These are phyloP conservation scores for Gobio gobio DNA, from an alignment of 2,113 vertebrate species.

Conservation along the genomic window DNA sequence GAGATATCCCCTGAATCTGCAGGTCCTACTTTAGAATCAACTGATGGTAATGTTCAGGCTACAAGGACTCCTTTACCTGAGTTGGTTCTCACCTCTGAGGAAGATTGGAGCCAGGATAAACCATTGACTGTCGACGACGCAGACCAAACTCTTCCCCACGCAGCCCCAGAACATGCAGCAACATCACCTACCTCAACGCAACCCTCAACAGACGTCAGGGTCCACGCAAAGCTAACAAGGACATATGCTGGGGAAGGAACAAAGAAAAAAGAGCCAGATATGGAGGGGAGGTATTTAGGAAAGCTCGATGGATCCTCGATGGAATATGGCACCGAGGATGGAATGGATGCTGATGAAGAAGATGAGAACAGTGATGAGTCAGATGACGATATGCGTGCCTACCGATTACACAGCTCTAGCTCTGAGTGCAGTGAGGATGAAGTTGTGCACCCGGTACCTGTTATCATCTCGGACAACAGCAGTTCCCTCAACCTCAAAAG, in stretches of 20 bases:
- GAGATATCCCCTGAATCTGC: constrained; percentile 42
- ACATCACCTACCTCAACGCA: constrained; percentile 40
- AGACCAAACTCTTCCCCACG: constrained; percentile 6
- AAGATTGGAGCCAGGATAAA: constrained; percentile 45
- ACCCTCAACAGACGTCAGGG: constrained; percentile 46
- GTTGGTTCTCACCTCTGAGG: constrained; percentile 42
- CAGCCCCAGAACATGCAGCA: constrained; percentile 35
- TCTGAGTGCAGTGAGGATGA: constrained; percentile 89
- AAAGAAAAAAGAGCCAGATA: constrained; percentile 90
- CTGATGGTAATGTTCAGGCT: neutral
- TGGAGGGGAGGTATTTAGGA: constrained; percentile 91
- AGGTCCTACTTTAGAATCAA: constrained; percentile 18
- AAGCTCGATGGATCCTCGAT: constrained; percentile 75
- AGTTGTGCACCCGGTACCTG: constrained; percentile 78
- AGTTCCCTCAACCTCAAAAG: constrained; percentile 84
- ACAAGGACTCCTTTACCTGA: constrained; percentile 25
- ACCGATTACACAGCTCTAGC: constrained; percentile 86
- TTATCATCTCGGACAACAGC: constrained; percentile 83
- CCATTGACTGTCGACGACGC: constrained; percentile 28
- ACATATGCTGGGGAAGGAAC: constrained; percentile 75
- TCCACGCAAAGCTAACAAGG: constrained; percentile 75
- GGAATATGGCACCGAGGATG: constrained; percentile 79
- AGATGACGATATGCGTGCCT: constrained; percentile 88
- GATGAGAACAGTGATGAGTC: constrained; percentile 97
- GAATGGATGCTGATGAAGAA: constrained; percentile 85